Evolutionary conservation across 2,113 vertebrate genomes (phyloP).

Genomic region (Cryptotis parvus): DNA sequence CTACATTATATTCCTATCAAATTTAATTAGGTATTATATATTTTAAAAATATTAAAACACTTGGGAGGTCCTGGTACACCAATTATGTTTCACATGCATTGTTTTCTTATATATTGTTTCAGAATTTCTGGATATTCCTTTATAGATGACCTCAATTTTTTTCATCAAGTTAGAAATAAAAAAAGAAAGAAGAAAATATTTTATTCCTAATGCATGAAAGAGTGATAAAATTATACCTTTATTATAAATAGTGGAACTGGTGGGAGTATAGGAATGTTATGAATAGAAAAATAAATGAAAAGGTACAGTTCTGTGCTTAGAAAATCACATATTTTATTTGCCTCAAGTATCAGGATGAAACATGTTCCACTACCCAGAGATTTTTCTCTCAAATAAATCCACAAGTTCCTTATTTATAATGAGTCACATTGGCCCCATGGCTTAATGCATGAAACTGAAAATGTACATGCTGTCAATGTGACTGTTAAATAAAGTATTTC

Average conservation of each 20-base stretch:
- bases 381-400: constrained; percentile 22
- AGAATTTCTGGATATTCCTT: not conserved
- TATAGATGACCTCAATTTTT: not conserved
- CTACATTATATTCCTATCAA: not conserved
- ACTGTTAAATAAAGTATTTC: constrained; percentile 9
- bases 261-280: not conserved
- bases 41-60: not conserved
- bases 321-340: not conserved
- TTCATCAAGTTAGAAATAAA: not conserved
- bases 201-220: not conserved
- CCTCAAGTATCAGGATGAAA: not conserved
- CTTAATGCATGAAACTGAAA: constrained; percentile 21
- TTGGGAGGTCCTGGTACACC: not conserved
- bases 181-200: not conserved
- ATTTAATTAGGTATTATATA: not conserved
- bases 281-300: not conserved
- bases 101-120: constrained; percentile 4
- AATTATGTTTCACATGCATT: not conserved
- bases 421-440: not conserved
- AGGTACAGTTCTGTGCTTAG: not conserved
- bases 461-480: not conserved
- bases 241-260: too few species aligned
- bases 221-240: not conserved
- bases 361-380: not conserved
- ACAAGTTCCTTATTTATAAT: not conserved